Percentiles rank a stretch among this genome's conserved stretches.
These are phyloP conservation scores for Mormyrus proboscirostris DNA, from an alignment of 2,797 vertebrate genomes.

Conservation along the genomic window DNA sequence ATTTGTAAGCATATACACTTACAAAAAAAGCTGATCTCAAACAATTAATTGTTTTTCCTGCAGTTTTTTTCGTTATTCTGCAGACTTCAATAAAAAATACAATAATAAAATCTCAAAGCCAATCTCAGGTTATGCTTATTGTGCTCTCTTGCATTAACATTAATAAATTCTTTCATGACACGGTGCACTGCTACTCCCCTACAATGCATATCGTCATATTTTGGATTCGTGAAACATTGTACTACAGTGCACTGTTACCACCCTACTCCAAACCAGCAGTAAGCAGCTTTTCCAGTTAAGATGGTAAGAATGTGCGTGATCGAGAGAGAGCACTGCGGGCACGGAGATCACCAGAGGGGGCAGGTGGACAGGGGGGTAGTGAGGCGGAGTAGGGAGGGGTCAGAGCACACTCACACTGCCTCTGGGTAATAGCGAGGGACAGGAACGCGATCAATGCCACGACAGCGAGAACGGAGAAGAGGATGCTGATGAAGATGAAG, in stretches of 20 bases:
- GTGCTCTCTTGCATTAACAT: not conserved
- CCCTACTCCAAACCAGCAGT: not conserved
- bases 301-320: not conserved
- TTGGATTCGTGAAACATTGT: not conserved
- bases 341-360: not conserved
- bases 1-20: not conserved
- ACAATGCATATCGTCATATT: not conserved
- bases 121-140: not conserved
- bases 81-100: not conserved
- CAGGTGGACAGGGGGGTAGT: not conserved
- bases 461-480: constrained; percentile 73
- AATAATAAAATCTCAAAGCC: not conserved
- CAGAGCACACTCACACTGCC: constrained; percentile 70
- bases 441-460: constrained; percentile 77
- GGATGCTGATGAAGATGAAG: constrained; percentile 77
- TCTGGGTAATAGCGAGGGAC: constrained; percentile 71
- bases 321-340: not conserved
- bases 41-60: not conserved
- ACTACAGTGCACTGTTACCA: not conserved
- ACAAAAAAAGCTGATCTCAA: not conserved
- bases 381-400: not conserved
- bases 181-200: not conserved
- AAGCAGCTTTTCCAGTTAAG: not conserved
- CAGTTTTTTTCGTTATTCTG: not conserved
- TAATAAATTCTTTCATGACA: not conserved